These are phyloP conservation scores for Mythimna impura DNA, from an alignment of 2,888 invertebrate species.

Conservation along the genomic window DNA sequence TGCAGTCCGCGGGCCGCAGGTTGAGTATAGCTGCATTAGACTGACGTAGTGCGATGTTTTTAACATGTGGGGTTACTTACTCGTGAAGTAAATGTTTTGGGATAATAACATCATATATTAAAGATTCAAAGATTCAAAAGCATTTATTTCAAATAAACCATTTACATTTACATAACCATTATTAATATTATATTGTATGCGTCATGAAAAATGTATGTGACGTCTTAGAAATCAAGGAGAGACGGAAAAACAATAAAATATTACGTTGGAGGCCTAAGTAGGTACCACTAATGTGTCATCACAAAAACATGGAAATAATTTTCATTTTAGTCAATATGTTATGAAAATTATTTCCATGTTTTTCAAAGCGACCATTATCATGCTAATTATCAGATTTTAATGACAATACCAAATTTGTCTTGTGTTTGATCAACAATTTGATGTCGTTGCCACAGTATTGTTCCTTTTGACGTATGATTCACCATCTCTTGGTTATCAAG, in stretches of 20 bases:
- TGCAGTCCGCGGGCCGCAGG: too few species aligned
- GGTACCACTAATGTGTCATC: not conserved
- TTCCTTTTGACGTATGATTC: conserved; percentile 57
- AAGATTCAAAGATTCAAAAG: too few species aligned
- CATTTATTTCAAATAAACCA: too few species aligned
- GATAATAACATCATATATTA: too few species aligned
- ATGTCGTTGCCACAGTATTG: conserved; percentile 36
- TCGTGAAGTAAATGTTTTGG: conserved; percentile 6
- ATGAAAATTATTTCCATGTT: conserved; percentile 47
- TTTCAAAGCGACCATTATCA: conserved; percentile 53
- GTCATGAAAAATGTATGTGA: not conserved
- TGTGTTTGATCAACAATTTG: conserved; percentile 55
- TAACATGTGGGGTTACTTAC: conserved; percentile 27
- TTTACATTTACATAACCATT: too few species aligned
- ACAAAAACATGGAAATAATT: conserved; percentile 1
- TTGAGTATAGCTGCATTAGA: not conserved
- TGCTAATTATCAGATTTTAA: conserved; percentile 53
- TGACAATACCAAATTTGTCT: conserved; percentile 47
- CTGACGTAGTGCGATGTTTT: conserved; percentile 5
- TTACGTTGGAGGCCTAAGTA: not conserved
- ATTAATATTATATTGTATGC: too few species aligned
- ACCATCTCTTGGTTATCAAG: conserved; percentile 35
- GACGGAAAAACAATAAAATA: not conserved
- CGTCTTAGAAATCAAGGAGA: conserved; percentile 7
- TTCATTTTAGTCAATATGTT: conserved; percentile 1